phyloP scores from a whole-genome alignment of 2,797 vertebrate genomes.

The Odontamblyopus lacepedii region DNA sequence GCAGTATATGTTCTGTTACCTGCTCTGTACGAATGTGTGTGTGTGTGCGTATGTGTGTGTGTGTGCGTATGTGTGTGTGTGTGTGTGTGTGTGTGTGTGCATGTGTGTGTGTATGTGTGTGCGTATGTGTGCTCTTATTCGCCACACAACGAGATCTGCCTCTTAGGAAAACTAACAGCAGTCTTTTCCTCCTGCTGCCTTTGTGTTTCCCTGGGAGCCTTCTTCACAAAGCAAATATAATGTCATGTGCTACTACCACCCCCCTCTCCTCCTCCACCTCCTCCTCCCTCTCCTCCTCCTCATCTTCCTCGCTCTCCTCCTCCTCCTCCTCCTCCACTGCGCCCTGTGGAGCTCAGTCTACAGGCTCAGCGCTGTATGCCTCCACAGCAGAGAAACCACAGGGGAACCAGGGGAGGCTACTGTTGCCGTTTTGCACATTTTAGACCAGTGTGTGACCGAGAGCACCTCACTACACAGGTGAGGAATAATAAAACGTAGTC shows the following conservation, averaged over 20 bases:
- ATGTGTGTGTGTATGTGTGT: slow-evolving; percentile 19
- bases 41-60: slow-evolving; percentile 28
- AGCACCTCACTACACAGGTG: background rate
- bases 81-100: slow-evolving; percentile 41
- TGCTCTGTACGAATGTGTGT: slow-evolving; percentile 24
- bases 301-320: too few relatives aligned
- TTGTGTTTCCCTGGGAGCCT: slow-evolving; percentile 49
- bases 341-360: slow-evolving; percentile 23
- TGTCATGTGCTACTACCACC: slow-evolving; percentile 47
- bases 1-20: too few relatives aligned
- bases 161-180: slow-evolving; percentile 66
- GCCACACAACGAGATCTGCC: slow-evolving; percentile 34
- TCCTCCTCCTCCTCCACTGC: background rate
- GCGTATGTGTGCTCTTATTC: slow-evolving; percentile 19
- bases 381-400: slow-evolving; percentile 8
- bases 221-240: slow-evolving; percentile 63
- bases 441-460: background rate
- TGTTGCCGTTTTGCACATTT: background rate
- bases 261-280: background rate
- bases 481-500: background rate
- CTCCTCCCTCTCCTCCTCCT: background rate
- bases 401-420: background rate
- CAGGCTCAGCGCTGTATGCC: slow-evolving; percentile 11
- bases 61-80: slow-evolving; percentile 18
- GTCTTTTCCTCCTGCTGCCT: slow-evolving; percentile 35